These are phyloP conservation scores for Cliona cf. orientalis DNA, from an alignment of 37 sponge, comb jelly and placozoan genomes.

Conservation along the genomic window DNA sequence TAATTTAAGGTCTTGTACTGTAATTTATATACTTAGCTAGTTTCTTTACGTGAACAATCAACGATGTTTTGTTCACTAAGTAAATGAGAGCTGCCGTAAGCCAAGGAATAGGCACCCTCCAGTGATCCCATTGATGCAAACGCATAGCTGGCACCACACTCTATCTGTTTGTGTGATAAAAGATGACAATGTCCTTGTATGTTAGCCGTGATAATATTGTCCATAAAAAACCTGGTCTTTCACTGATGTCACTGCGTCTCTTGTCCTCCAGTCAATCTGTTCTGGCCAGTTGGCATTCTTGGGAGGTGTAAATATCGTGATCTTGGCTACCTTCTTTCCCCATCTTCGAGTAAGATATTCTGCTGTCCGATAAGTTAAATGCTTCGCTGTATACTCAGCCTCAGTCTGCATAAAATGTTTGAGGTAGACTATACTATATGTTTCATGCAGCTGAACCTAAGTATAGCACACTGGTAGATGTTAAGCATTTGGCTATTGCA, in stretches of 20 bases:
- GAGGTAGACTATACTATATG: too few relatives aligned
- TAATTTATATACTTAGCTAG: background rate
- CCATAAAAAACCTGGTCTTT: constrained; percentile 57
- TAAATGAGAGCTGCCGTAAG: constrained; percentile 28
- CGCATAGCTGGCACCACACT: constrained; percentile 89
- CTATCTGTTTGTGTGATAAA: constrained; percentile 28
- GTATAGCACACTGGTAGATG: too few relatives aligned
- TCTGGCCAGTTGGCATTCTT: background rate
- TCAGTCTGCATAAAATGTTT: constrained; percentile 21
- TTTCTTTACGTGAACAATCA: constrained; percentile 75
- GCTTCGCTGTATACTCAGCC: constrained; percentile 3
- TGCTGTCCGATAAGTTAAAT: constrained; percentile 26
- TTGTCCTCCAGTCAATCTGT: constrained; percentile 39
- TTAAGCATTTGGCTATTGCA: too few relatives aligned
- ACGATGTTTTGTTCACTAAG: constrained; percentile 95
- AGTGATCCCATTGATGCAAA: constrained; percentile 84
- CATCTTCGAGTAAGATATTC: background rate
- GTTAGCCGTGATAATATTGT: background rate
- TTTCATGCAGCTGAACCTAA: too few relatives aligned
- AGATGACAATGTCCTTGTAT: background rate
- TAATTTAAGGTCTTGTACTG: background rate
- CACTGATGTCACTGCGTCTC: constrained; percentile 62
- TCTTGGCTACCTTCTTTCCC: background rate
- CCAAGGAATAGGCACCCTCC: constrained; percentile 65
- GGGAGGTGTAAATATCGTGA: constrained; percentile 21